Base-by-base conservation (phyloP, 2,888 invertebrate genomes). In the Thumatha senex region DNA sequence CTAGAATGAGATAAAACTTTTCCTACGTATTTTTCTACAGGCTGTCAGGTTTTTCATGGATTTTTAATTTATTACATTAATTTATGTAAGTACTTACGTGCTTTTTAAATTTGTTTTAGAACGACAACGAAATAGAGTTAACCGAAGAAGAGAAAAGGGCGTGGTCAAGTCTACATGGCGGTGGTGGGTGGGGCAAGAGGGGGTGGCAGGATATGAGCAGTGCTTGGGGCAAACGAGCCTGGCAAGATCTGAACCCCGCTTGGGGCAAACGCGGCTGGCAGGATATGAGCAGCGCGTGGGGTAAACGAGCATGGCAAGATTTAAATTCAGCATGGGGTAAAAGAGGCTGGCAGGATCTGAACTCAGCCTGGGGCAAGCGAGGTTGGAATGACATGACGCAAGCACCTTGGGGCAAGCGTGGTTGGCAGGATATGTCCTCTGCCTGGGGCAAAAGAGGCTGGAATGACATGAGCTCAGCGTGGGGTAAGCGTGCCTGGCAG, bases 201-300 rank as follows among this genome's bases (percentile, higher is more conserved):
- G 93, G 89, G 30, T 94, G 93, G 94, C 90, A 90, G 60, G 93
- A 92, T 69, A 76, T 94, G 57, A 86, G 87, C 68, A 81, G 84
- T 0, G 91, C 89, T 51, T 92, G 92, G 92, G 94, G 94, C 40
- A 94, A 94, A 67, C 83, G 94, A 24, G 93, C 89, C 15, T 94
- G 93, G 94, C 92, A 92, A 63, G 92, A 92, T 61, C 74, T 93
- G 34, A 90, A 89, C 67, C 83, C 77, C 7, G 88, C 89, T 12
- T 93, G 93, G 93, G 93, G 93, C 31, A 94, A 94, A 71, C 81
- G 94, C 24, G 93, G 89, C 18, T 94, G 93, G 94, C 89, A 93
- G 64, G 92, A 92, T 58, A 72, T 93, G 50, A 87, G 48, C 53
- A 59, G 59, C 0, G 67, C 67, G 3, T 93, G 92, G 92, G 94